Conservation (phyloP, 2,797 vertebrate species). For the Acomys russatus region DNA sequence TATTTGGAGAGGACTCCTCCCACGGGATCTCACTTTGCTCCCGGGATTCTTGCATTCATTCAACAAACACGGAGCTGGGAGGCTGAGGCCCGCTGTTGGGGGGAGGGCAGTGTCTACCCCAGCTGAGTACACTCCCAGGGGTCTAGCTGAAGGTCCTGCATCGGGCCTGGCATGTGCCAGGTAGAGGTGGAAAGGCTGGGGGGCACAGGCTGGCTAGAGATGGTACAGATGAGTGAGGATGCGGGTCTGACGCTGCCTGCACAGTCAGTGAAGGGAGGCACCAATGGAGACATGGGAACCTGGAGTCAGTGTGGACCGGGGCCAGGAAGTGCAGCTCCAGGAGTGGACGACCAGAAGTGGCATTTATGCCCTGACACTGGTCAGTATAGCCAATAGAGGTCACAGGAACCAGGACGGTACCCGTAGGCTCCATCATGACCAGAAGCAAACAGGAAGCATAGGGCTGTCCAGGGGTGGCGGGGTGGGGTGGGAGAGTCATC, state of each 20-base stretch:
- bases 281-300: rapidly evolving
- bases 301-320: no score
- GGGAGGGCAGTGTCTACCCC: neutral
- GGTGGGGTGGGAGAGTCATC: neutral
- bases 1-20: neutral
- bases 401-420: neutral
- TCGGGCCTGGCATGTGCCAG: neutral
- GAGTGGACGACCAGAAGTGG: neutral
- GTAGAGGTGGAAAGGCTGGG: neutral
- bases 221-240: neutral
- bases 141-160: neutral
- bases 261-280: neutral
- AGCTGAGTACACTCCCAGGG: neutral
- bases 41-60: neutral
- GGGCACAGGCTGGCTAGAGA: neutral
- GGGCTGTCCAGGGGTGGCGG: no score
- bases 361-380: neutral
- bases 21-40: neutral
- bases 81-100: neutral
- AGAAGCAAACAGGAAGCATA: neutral
- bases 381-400: rapidly evolving
- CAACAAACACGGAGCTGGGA: neutral
- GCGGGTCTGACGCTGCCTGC: neutral
- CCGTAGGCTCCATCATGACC: neutral
- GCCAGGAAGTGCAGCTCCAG: neutral